These are phyloP conservation scores for Idaea aversata DNA, from an alignment of 2,888 invertebrate genomes.

Conservation along the genomic window DNA sequence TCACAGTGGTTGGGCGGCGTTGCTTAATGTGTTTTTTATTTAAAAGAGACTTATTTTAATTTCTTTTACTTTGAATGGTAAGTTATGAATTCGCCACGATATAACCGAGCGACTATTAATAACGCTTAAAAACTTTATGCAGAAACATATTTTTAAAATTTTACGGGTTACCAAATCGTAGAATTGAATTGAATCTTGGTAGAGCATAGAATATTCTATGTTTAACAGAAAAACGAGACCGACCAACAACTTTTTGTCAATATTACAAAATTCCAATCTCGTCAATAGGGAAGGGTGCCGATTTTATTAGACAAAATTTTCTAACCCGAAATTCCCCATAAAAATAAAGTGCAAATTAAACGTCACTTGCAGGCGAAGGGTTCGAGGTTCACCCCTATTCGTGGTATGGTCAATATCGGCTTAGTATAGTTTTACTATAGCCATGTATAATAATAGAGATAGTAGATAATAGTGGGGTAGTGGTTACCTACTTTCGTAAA, in stretches of 20 bases:
- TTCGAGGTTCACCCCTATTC: conserved; percentile 26
- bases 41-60: conserved; percentile 1
- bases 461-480: neutral
- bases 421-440: neutral
- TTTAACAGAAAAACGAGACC: neutral
- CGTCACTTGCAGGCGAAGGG: conserved; percentile 47
- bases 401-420: conserved; percentile 3
- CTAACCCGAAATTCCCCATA: conserved; percentile 33
- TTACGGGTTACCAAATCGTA: too few relatives aligned
- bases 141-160: neutral
- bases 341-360: conserved; percentile 47
- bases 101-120: neutral
- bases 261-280: conserved; percentile 17
- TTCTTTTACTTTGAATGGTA: neutral
- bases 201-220: too few relatives aligned
- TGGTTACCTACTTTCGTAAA: neutral
- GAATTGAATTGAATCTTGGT: too few relatives aligned
- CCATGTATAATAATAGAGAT: neutral
- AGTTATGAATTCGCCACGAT: neutral
- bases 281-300: conserved; percentile 10
- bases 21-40: conserved; percentile 2
- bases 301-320: conserved; percentile 26
- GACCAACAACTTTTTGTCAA: neutral
- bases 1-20: neutral
- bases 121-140: neutral